phyloP scores from a whole-genome alignment of 2,888 invertebrate species.

The Platynereis dumerilii region DNA sequence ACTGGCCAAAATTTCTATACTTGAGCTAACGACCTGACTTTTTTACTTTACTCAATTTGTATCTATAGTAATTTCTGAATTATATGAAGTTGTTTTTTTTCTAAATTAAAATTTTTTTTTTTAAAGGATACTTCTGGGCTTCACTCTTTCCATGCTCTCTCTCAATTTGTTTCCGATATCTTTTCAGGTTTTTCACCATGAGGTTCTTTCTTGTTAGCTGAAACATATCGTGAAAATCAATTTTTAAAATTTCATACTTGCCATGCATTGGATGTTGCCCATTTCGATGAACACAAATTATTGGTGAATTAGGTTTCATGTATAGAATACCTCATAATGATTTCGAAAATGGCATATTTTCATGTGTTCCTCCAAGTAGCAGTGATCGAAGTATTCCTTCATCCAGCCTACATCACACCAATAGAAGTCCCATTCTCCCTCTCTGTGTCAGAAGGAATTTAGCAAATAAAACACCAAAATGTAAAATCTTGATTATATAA shows the following conservation, averaged over 20 bases:
- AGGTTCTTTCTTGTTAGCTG: conserved; percentile 70
- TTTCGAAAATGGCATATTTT: conserved; percentile 71
- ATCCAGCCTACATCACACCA: conserved; percentile 71
- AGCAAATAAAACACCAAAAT: too few species aligned
- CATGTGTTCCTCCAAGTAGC: conserved; percentile 66
- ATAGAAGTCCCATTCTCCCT: conserved; percentile 69
- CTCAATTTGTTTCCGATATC: conserved; percentile 63
- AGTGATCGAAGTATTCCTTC: conserved; percentile 64
- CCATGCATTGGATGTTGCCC: too few species aligned
- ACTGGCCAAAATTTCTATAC: too few species aligned
- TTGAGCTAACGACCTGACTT: too few species aligned
- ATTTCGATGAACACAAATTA: too few species aligned
- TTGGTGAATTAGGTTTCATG: too few species aligned
- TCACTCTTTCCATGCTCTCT: conserved; percentile 63
- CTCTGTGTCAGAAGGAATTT: conserved; percentile 40
- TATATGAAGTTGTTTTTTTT: too few species aligned
- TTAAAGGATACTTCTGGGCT: conserved; percentile 54
- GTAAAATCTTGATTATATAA: too few species aligned
- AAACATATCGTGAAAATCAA: too few species aligned
- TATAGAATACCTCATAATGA: conserved; percentile 68
- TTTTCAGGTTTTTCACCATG: conserved; percentile 68
- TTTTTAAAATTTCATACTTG: background rate
- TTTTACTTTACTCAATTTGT: too few species aligned
- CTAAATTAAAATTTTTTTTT: too few species aligned
- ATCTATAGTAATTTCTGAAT: too few species aligned